Conservation (phyloP, 2,113 vertebrate species). For the Chloropsis cyanopogon region DNA sequence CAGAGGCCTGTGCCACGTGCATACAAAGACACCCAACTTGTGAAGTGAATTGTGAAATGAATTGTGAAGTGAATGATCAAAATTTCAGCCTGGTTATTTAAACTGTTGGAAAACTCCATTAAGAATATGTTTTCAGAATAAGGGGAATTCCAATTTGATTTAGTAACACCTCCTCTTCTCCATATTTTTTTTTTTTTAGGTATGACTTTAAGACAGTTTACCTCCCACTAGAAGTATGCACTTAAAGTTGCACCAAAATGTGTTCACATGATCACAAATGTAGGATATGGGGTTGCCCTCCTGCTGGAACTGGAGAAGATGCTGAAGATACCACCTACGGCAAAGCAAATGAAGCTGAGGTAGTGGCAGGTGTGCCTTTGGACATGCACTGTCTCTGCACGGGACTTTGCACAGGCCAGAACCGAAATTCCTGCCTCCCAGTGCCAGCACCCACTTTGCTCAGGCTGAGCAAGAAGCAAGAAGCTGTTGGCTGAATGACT, state of each 20-base stretch:
- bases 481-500: background rate
- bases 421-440: background rate
- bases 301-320: background rate
- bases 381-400: background rate
- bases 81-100: background rate
- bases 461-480: background rate
- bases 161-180: background rate
- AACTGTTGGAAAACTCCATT: background rate
- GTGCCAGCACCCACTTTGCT: background rate
- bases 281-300: background rate
- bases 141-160: background rate
- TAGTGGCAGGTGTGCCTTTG: background rate
- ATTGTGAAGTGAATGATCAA: background rate
- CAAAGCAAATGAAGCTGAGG: background rate
- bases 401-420: background rate
- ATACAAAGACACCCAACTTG: background rate
- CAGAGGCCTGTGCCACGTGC: background rate
- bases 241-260: background rate
- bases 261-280: accelerated
- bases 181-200: background rate
- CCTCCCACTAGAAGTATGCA: background rate
- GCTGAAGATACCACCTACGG: background rate
- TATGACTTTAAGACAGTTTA: background rate
- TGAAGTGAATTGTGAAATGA: background rate
- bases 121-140: background rate